phyloP scores from a whole-genome alignment of 2,888 invertebrate genomes.

The Nowickia ferox region DNA sequence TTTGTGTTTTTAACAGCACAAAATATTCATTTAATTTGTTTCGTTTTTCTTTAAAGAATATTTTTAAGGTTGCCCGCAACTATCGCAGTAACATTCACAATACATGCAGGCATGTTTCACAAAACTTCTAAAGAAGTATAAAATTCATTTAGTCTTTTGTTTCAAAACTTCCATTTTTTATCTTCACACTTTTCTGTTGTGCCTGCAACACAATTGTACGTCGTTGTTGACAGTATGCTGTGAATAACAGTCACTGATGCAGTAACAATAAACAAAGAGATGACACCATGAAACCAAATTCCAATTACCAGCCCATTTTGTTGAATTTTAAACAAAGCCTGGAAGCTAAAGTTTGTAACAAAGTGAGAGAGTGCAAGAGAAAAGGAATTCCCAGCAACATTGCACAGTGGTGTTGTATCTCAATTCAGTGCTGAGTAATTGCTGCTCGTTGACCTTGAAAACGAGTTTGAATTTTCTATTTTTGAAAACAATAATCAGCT shows the following conservation, averaged over 20 bases:
- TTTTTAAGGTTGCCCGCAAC: slow-evolving; percentile 34
- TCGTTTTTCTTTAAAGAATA: not conserved
- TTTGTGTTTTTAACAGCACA: not conserved
- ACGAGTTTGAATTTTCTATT: too few relatives aligned
- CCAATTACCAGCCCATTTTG: slow-evolving; percentile 31
- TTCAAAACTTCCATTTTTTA: not conserved
- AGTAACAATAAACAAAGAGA: slow-evolving; percentile 33
- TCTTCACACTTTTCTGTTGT: not conserved
- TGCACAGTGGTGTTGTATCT: not conserved
- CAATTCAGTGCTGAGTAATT: too few relatives aligned
- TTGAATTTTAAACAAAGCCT: slow-evolving; percentile 14
- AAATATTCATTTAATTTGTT: slow-evolving; percentile 39
- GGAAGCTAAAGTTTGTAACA: slow-evolving; percentile 16
- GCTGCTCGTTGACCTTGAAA: too few relatives aligned
- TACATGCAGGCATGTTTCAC: slow-evolving; percentile 18
- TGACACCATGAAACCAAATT: slow-evolving; percentile 14
- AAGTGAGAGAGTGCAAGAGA: not conserved
- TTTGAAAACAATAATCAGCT: too few relatives aligned
- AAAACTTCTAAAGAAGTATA: slow-evolving; percentile 22
- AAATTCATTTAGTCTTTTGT: slow-evolving; percentile 50
- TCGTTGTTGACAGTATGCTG: slow-evolving; percentile 36
- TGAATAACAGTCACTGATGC: slow-evolving; percentile 31
- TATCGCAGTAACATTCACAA: slow-evolving; percentile 3
- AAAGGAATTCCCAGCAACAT: not conserved
- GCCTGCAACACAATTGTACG: slow-evolving; percentile 3